These are phyloP conservation scores for Vanessa cardui DNA, from an alignment of 2,888 invertebrate species.

Conservation along the genomic window DNA sequence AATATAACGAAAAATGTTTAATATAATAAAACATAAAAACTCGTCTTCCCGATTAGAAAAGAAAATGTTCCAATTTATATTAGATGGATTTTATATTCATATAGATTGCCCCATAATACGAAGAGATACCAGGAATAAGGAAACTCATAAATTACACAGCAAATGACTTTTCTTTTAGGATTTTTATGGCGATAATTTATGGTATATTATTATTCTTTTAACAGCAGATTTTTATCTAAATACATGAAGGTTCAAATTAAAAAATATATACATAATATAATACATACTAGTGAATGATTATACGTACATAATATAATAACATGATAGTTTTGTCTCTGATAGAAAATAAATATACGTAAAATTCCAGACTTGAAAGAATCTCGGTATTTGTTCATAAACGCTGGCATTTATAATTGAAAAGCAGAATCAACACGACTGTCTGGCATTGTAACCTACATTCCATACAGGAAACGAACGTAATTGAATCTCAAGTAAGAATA, in stretches of 20 bases:
- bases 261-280: too few relatives aligned
- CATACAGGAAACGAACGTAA: slow-evolving; percentile 13
- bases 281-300: too few relatives aligned
- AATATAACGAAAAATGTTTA: neutral
- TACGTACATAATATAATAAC: too few relatives aligned
- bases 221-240: slow-evolving; percentile 19
- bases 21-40: slow-evolving; percentile 4
- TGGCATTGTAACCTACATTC: slow-evolving; percentile 14
- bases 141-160: slow-evolving; percentile 33
- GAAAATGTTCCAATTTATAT: slow-evolving; percentile 17
- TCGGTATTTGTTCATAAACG: slow-evolving; percentile 3
- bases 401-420: slow-evolving; percentile 16
- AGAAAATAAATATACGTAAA: neutral
- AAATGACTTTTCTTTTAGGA: slow-evolving; percentile 34
- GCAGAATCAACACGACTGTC: slow-evolving; percentile 18
- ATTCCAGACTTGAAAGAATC: neutral
- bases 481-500: slow-evolving; percentile 17
- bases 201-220: slow-evolving; percentile 26
- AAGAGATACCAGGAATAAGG: slow-evolving; percentile 25
- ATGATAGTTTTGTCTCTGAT: too few relatives aligned
- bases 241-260: too few relatives aligned
- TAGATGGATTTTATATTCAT: slow-evolving; percentile 20
- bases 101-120: slow-evolving; percentile 24
- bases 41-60: slow-evolving; percentile 7
- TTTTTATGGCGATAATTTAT: slow-evolving; percentile 35